A percentile compares a stretch with the other conserved stretches of the same genome.
Evolutionary conservation across 1,140 invertebrate genomes (phyloP).

Genomic region (Drosophila mayri): DNA sequence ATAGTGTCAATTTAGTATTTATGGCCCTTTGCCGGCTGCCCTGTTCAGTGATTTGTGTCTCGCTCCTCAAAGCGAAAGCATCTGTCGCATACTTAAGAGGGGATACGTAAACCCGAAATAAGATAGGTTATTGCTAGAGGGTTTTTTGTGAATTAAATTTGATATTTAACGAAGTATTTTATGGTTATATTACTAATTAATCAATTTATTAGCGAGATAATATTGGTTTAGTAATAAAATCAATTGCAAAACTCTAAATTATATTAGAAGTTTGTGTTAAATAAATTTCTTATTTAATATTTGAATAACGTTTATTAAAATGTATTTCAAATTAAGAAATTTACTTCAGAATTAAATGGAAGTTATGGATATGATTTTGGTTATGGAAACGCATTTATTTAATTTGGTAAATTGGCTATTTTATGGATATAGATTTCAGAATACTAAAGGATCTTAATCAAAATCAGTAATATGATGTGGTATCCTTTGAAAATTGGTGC

Average conservation of each 20-base stretch:
- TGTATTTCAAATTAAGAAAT: neutral
- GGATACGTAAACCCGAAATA: neutral
- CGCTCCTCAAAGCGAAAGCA: conserved; percentile 13
- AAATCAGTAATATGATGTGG: neutral
- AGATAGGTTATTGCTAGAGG: neutral
- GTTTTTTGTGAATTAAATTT: neutral
- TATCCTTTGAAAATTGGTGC: conserved; percentile 28
- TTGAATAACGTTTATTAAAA: too few relatives aligned
- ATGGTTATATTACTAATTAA: neutral
- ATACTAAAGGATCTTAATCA: neutral
- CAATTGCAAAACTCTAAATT: too few relatives aligned
- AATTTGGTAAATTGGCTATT: neutral
- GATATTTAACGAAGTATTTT: neutral
- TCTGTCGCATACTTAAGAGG: neutral
- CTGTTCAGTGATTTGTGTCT: conserved; percentile 70
- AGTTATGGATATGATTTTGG: too few relatives aligned
- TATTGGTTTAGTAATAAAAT: neutral
- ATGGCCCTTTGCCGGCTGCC: conserved; percentile 53
- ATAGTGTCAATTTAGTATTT: conserved; percentile 82
- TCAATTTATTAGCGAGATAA: neutral
- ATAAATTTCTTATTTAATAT: too few relatives aligned
- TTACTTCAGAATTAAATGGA: neutral
- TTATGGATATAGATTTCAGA: neutral
- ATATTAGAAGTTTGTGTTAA: too few relatives aligned
- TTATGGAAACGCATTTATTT: too few relatives aligned